These are phyloP conservation scores for Bufo bufo DNA, from an alignment of 2,113 vertebrate species.

Conservation along the genomic window DNA sequence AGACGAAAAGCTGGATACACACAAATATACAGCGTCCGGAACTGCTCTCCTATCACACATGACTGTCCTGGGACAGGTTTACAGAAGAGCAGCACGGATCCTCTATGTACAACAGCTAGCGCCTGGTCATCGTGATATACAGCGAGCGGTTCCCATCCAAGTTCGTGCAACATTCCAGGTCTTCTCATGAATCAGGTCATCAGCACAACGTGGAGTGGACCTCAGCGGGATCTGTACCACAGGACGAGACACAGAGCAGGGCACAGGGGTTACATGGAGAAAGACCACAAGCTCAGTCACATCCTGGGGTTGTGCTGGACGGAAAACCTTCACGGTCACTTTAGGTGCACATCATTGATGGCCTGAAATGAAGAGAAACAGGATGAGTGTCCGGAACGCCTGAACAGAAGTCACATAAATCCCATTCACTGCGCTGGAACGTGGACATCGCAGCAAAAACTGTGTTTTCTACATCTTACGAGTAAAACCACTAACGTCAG, in stretches of 20 bases:
- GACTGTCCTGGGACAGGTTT: neutral
- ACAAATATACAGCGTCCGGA: neutral
- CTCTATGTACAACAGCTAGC: neutral
- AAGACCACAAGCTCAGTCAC: neutral
- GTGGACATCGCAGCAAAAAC: too few relatives aligned
- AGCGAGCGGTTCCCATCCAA: neutral
- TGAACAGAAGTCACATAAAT: too few relatives aligned
- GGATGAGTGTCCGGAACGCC: neutral
- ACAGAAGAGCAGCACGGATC: neutral
- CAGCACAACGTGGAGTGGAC: neutral
- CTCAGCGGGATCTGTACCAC: neutral
- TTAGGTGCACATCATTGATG: constrained; percentile 28
- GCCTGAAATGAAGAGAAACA: constrained; percentile 4
- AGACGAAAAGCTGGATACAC: neutral
- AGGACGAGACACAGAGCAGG: neutral
- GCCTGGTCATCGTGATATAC: neutral
- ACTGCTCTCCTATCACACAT: neutral
- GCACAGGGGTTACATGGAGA: neutral
- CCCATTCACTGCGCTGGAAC: too few relatives aligned
- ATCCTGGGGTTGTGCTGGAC: neutral
- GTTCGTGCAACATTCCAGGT: neutral
- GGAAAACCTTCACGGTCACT: neutral
- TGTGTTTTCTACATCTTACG: too few relatives aligned
- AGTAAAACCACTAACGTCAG: too few relatives aligned
- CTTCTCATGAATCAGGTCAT: too few relatives aligned